phyloP scores from a whole-genome alignment of 2,888 invertebrate genomes.

The Gisinianus flammeolus region DNA sequence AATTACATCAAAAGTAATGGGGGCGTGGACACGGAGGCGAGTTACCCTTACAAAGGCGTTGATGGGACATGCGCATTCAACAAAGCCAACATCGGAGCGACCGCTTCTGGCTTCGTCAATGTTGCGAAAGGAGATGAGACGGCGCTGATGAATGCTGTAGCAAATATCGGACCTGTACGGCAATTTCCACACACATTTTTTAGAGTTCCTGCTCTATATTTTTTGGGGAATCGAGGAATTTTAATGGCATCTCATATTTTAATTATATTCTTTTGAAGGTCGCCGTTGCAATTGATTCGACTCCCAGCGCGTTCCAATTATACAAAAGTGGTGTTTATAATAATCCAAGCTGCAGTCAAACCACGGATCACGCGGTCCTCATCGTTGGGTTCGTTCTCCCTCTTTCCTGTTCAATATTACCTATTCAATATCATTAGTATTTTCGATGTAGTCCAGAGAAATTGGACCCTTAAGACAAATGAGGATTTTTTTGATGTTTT shows the following conservation, averaged over 20 bases:
- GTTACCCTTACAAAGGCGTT: conserved; percentile 56
- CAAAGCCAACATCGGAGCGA: conserved; percentile 60
- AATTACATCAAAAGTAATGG: conserved; percentile 62
- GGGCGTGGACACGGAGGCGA: conserved; percentile 65
- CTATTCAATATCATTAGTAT: too few relatives aligned
- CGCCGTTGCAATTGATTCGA: conserved; percentile 4
- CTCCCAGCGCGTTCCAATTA: neutral
- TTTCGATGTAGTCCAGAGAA: too few relatives aligned
- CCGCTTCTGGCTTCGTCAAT: conserved; percentile 29
- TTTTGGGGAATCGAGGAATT: neutral
- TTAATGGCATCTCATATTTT: neutral
- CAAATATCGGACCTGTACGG: conserved; percentile 20
- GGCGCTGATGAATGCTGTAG: conserved; percentile 15
- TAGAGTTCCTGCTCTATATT: neutral
- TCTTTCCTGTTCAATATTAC: too few relatives aligned
- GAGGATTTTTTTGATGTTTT: too few relatives aligned
- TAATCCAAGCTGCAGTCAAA: conserved; percentile 66
- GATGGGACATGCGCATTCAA: conserved; percentile 62
- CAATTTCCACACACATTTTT: neutral
- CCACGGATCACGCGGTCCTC: conserved; percentile 64
- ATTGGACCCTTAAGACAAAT: too few relatives aligned
- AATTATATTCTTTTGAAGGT: neutral
- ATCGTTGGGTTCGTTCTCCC: conserved; percentile 61
- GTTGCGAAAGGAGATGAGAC: conserved; percentile 13
- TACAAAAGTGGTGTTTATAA: neutral